Conservation (phyloP, 1,140 invertebrate genomes). For the Nymphalis io region DNA sequence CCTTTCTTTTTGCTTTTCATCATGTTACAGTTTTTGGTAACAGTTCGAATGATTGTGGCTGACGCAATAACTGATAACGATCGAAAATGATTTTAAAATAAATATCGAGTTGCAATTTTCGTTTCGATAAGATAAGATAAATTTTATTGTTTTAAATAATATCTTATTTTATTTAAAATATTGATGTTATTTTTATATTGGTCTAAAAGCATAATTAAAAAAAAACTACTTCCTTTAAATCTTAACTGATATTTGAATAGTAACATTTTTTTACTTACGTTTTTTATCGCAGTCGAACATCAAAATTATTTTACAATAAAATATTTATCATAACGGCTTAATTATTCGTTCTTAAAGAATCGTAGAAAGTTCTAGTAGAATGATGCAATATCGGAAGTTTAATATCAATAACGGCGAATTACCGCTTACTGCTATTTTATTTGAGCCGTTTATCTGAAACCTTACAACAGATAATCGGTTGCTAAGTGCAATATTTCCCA, state of each 20-base stretch:
- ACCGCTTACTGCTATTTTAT: neutral
- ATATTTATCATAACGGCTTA: neutral
- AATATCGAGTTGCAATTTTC: neutral
- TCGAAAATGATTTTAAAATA: constrained; percentile 6
- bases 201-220: too few relatives aligned
- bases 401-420: constrained; percentile 8
- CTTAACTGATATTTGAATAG: too few relatives aligned
- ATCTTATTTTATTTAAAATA: too few relatives aligned
- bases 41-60: constrained; percentile 40
- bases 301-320: too few relatives aligned
- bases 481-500: constrained; percentile 34
- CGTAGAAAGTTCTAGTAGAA: constrained; percentile 43
- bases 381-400: constrained; percentile 46
- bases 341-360: neutral
- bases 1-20: constrained; percentile 56
- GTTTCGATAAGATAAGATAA: neutral
- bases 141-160: neutral
- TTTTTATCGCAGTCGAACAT: too few relatives aligned
- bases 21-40: constrained; percentile 26
- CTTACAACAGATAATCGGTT: constrained; percentile 22
- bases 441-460: neutral
- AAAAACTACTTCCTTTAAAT: too few relatives aligned
- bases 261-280: too few relatives aligned
- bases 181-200: too few relatives aligned
- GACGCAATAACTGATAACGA: constrained; percentile 14